Evolutionary conservation across 2,113 vertebrate species (phyloP), one percentile per base, ranked within the genome.

Genomic region (Cheirogaleus medius): DNA sequence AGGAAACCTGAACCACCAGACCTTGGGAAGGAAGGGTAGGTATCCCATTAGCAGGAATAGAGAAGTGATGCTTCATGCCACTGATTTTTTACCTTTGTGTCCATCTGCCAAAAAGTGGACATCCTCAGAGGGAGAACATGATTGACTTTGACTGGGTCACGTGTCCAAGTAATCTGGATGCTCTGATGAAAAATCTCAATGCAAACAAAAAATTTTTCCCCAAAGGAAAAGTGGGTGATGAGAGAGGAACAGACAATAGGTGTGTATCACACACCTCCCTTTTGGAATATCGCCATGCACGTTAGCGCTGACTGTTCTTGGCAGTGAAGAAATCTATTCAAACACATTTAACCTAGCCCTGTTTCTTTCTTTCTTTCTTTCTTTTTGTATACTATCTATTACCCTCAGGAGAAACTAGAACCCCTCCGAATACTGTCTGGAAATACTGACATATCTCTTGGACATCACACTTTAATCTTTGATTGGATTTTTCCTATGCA

Each of bases 181-280:
- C 1, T 44, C 23, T 25, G 21, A 32, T 49, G 29, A 87, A 52
- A 87, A 94, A 11, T 58, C 58, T 47, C n/a, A 42, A 0, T 5
- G 4, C 8, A 56, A 69, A 39, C 20, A 37, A 6, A 14, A 14
- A 32, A 11, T 47, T 86, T 14, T 25, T 87, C 3, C 32, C 25
- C 21, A 82, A 44, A 63, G 54, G 27, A 49, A 69, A 58, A 39
- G 8, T 37, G 8, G 12, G 2, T 25, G 15, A 1, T 6, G 44
- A 54, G 25, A 9, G 12, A 69, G 3, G 34, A 32, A 20, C 1
- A 42, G 58, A 81, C 25, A 39, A 27, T 10, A 86, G 12, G 15
- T 1, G 12, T 47, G 5, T 23, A 7, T 21, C 9, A 15, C 13
- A 20, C 11, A 6, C 3, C 0, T 37, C 2, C 34, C 14, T 64